These are phyloP conservation scores for Lophius americanus DNA, from an alignment of 2,797 vertebrate genomes.

Conservation along the genomic window DNA sequence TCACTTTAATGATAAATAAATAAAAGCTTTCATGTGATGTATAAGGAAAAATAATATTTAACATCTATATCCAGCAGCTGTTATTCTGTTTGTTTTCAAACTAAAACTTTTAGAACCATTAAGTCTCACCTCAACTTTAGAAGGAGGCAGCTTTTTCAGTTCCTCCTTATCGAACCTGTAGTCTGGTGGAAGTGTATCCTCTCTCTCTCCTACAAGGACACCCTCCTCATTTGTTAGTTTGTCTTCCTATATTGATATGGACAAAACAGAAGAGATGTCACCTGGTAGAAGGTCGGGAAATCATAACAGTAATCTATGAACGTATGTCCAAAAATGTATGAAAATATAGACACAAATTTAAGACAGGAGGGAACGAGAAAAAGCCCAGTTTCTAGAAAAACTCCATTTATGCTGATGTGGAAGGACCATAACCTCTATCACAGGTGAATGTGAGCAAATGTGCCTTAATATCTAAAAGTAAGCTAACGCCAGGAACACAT, in stretches of 20 bases:
- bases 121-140: slow-evolving; percentile 69
- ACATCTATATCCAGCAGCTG: background rate
- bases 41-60: background rate
- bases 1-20: background rate
- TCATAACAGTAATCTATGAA: no score
- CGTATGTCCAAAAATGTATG: no score
- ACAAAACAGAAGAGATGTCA: background rate
- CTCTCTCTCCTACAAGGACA: slow-evolving; percentile 76
- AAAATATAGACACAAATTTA: no score
- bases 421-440: no score
- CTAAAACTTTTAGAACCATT: background rate
- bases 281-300: background rate
- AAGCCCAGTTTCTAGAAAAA: no score
- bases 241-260: slow-evolving; percentile 56
- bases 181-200: slow-evolving; percentile 65
- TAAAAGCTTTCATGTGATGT: slow-evolving; percentile 2
- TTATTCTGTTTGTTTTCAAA: slow-evolving; percentile 8
- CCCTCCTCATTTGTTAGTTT: slow-evolving; percentile 63
- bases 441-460: no score
- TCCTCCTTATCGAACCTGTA: slow-evolving; percentile 76
- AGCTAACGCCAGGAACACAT: no score
- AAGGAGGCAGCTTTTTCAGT: slow-evolving; percentile 60
- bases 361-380: no score
- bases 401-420: no score
- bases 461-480: no score